Evolutionary conservation across 2,113 vertebrate genomes (phyloP).

Genomic region (Microcebus murinus): DNA sequence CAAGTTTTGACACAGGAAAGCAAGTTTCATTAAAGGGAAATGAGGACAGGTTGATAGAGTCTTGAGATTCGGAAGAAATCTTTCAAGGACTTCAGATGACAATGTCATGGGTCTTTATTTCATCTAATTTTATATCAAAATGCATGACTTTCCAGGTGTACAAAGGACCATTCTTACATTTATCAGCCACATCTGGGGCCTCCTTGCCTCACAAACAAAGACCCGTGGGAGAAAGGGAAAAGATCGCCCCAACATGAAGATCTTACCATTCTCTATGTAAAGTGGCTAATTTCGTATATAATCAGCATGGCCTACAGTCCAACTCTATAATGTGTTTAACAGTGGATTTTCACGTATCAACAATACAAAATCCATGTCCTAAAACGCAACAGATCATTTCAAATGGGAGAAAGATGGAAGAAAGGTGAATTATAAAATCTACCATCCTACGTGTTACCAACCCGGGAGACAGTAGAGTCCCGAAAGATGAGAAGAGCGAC

Average conservation of each 20-base stretch:
- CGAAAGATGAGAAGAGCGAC: constrained; percentile 26
- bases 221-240: neutral
- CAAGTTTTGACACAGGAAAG: neutral
- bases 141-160: neutral
- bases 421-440: neutral
- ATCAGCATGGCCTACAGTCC: neutral
- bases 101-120: neutral
- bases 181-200: neutral
- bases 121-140: neutral
- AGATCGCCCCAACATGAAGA: neutral
- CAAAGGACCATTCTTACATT: neutral
- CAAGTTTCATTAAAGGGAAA: neutral
- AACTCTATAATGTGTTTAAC: neutral
- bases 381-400: neutral
- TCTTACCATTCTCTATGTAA: neutral
- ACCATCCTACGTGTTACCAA: neutral
- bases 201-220: neutral
- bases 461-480: neutral
- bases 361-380: neutral
- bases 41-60: neutral
- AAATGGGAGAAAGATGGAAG: neutral
- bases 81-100: neutral
- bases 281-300: neutral
- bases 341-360: neutral
- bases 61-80: constrained; percentile 3